These are phyloP conservation scores for Caenorhabditis sp. DNA, from an alignment of 2,888 invertebrate species.

Conservation along the genomic window DNA sequence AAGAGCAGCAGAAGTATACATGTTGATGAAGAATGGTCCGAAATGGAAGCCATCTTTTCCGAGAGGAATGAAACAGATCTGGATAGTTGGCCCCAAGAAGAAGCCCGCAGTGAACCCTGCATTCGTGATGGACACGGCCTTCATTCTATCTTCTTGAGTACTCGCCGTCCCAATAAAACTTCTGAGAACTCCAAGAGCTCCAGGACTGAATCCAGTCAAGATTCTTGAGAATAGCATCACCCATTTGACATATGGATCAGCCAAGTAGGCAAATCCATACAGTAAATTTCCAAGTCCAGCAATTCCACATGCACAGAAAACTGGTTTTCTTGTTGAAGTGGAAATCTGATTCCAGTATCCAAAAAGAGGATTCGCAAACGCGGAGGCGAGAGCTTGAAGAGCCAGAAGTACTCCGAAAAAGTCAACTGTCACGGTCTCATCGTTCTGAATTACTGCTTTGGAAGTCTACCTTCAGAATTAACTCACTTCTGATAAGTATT, in stretches of 20 bases:
- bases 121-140: constrained; percentile 71
- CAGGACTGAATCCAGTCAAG: constrained; percentile 65
- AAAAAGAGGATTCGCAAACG: constrained; percentile 63
- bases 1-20: constrained; percentile 71
- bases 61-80: constrained; percentile 68
- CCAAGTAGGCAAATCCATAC: constrained; percentile 63
- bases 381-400: constrained; percentile 49
- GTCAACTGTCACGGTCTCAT: constrained; percentile 64
- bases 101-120: constrained; percentile 71
- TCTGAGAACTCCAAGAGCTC: constrained; percentile 70
- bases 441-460: constrained; percentile 48
- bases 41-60: constrained; percentile 59
- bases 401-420: constrained; percentile 67
- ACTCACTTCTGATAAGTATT: constrained; percentile 67
- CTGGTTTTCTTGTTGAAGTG: constrained; percentile 56
- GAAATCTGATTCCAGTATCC: constrained; percentile 68
- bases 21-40: constrained; percentile 65
- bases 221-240: constrained; percentile 64
- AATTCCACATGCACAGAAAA: constrained; percentile 58
- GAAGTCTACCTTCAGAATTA: neutral
- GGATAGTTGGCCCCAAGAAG: constrained; percentile 71
- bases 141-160: constrained; percentile 69
- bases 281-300: constrained; percentile 66
- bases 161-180: constrained; percentile 71
- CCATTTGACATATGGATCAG: constrained; percentile 55